Evolutionary conservation across 2,113 vertebrate genomes (phyloP).

Genomic region (Actenoides hombroni): DNA sequence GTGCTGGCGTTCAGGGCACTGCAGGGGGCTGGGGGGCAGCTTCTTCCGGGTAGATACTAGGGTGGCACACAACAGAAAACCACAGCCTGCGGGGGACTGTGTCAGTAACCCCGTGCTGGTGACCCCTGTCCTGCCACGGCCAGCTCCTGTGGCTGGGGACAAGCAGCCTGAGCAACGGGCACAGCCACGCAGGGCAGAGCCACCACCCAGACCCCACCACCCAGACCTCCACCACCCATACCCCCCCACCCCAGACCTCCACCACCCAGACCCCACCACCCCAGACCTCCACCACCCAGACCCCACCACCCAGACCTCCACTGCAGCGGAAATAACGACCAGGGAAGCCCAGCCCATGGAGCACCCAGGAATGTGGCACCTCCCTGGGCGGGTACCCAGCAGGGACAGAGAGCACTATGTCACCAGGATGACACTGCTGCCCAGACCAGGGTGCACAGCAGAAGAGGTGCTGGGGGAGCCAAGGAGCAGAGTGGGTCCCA

Average conservation of each 20-base stretch:
- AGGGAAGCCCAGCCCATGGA: background rate
- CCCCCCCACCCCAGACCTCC: background rate
- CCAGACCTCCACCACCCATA: no score
- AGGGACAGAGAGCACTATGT: accelerated
- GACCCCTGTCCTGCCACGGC: background rate
- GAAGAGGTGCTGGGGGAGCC: background rate
- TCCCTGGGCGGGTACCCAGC: background rate
- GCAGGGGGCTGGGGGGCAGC: accelerated
- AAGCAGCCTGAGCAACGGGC: background rate
- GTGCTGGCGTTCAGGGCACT: background rate
- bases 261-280: no score
- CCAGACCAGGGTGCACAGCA: background rate
- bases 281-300: background rate
- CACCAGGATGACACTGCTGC: background rate
- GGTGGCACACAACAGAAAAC: background rate
- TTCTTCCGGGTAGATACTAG: background rate
- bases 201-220: background rate
- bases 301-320: no score
- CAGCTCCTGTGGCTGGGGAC: background rate
- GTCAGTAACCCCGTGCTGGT: background rate
- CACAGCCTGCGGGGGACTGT: accelerated
- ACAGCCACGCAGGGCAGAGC: background rate
- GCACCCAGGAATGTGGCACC: constrained; percentile 12
- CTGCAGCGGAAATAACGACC: background rate
- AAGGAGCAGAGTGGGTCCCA: background rate